Evolutionary conservation across 1,140 invertebrate species (phyloP), one percentile per base, ranked within the genome.

Genomic region (Lepidurus apus): DNA sequence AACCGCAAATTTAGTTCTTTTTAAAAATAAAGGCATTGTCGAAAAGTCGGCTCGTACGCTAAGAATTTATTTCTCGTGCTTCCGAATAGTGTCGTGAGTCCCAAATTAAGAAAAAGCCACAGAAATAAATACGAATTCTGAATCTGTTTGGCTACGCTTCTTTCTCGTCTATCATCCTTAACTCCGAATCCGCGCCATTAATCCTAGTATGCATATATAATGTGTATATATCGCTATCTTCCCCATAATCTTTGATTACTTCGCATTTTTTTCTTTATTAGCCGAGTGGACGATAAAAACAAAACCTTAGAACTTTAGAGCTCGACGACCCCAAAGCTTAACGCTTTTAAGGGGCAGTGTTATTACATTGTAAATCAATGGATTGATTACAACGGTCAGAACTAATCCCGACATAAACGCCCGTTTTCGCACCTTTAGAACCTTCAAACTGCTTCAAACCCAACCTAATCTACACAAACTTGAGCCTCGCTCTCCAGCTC

Each of bases 171-270:
- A 65, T 65, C 53, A 65, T 65, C 53, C 53, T 65, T 65, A 65
- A 65, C 3, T 65, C 53, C 21, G 21, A 65, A 13, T 65, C 21
- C 9, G 5, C 13, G 17, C 13, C 53, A 65, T 65, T 65, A 65
- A 65, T 65, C 53, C 53, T 65, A 21, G 17, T 13, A 21, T 21
- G 13, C 53, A n/a, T 13, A 65, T 7, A 4, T 21, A n/a, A 11
- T n/a, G 53, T 21, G 5, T 21, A 65, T 65, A n/a, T 65, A 65
- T 65, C 17, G 17, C 53, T 65, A 65, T 65, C 53, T 65, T 21
- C 53, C 53, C 53, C 53, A 65, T 65, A 65, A 65, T 65, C 53
- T 65, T 65, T 65, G 17, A 65, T 21, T n/a, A 65, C 34, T 34
- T 34, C 0, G 1, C 53, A 65, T 21, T 65, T 65, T 65, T 65